Base-by-base conservation (phyloP, 1,140 invertebrate genomes). In the Penaeus japonicus region DNA sequence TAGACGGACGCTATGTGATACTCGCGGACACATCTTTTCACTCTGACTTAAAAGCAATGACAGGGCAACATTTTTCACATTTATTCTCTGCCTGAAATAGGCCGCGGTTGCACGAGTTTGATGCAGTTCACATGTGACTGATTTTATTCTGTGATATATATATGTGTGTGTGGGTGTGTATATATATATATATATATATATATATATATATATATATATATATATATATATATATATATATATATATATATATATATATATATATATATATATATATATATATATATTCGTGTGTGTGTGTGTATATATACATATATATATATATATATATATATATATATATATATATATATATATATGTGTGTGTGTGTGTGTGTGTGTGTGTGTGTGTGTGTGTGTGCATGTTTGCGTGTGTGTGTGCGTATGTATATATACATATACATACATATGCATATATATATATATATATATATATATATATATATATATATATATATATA, bases 231-330 rank as follows among this genome's bases (percentile, higher is more conserved):
- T 5, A 65, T 5, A 27, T 5, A 27, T 65, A 27, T 65, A 5
- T 65, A 27, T 65, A 65, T 65, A 65, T 4, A 65, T 65, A 65
- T 65, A 65, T 65, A 27, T 65, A 27, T 65, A 27, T 65, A 65
- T 65, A 65, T 65, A 65, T 65, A 65, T 65, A 65, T 65, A 65
- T 65, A 65, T 65, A 27, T 65, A 65, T 65, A 65, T 65, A 65
- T 65, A 65, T 65, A 65, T 65, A 65, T 65, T 12, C 18, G 18
- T 65, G 18, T 65, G 18, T 65, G 4, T 4, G 18, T 65, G 18
- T 65, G 18, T 65, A 65, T 65, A 65, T 65, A 65, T 4, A 65
- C 4, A 65, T 4, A 65, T 65, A 65, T 65, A 27, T 65, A 27
- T 65, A 4, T 65, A 65, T 65, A 65, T 65, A 65, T 65, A 3